These are phyloP conservation scores for Noctua janthina DNA, from an alignment of 2,888 invertebrate species.

Conservation along the genomic window DNA sequence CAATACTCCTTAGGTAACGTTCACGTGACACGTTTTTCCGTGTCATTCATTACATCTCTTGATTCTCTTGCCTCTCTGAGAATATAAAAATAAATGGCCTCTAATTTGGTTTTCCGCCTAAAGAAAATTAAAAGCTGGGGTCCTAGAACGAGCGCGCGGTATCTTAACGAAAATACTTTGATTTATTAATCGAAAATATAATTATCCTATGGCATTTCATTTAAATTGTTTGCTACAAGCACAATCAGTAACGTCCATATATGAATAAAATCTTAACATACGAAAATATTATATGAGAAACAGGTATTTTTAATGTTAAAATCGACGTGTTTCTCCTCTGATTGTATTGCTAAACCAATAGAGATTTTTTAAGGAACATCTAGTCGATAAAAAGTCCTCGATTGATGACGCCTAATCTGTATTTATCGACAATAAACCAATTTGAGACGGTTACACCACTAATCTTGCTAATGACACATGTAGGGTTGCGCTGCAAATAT, in stretches of 20 bases:
- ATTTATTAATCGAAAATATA: too few relatives aligned
- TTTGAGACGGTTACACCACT: conserved; percentile 59
- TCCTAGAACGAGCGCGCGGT: too few relatives aligned
- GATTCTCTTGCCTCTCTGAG: neutral
- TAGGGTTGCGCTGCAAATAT: conserved; percentile 65
- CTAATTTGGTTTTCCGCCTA: conserved; percentile 8
- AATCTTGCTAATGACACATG: conserved; percentile 61
- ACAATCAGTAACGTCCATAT: too few relatives aligned
- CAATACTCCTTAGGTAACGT: conserved; percentile 1
- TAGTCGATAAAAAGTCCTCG: neutral
- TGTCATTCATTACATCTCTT: conserved; percentile 17
- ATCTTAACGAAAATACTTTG: too few relatives aligned
- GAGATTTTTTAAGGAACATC: neutral
- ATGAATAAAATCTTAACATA: too few relatives aligned
- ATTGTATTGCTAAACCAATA: neutral
- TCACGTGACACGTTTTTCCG: neutral
- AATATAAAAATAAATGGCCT: conserved; percentile 24
- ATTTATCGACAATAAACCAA: conserved; percentile 44
- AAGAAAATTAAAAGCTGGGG: neutral
- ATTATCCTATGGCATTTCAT: too few relatives aligned
- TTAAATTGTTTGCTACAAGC: too few relatives aligned
- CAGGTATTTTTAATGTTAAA: too few relatives aligned
- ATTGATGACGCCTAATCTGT: neutral
- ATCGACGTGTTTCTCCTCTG: too few relatives aligned
- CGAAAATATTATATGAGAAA: too few relatives aligned